A percentile compares a stretch with the other conserved stretches of the same genome.
Conservation (phyloP, 1,140 invertebrate species). For the Diabrotica undecimpunctata region DNA sequence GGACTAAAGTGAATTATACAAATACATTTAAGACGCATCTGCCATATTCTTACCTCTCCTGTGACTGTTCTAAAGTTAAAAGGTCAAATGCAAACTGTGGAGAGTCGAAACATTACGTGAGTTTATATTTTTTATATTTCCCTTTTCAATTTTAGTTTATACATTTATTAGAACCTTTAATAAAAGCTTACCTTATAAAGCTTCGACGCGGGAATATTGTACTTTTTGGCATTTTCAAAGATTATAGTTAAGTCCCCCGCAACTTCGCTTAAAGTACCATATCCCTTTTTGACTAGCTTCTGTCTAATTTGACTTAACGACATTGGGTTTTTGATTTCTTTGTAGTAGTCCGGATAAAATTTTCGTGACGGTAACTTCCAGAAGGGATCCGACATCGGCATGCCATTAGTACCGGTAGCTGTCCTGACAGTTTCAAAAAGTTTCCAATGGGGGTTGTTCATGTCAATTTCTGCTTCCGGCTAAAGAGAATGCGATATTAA, state of each 20-base stretch:
- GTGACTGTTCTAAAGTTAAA: no score
- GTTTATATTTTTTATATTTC: no score
- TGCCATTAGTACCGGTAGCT: slow-evolving; percentile 47
- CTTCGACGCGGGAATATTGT: slow-evolving; percentile 83
- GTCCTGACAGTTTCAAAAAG: slow-evolving; percentile 52
- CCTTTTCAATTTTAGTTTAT: no score
- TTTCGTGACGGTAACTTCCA: slow-evolving; percentile 86
- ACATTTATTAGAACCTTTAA: not conserved
- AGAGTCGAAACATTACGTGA: no score
- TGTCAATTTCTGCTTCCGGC: slow-evolving; percentile 14
- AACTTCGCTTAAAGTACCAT: slow-evolving; percentile 83
- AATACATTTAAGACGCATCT: no score
- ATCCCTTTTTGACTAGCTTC: slow-evolving; percentile 83
- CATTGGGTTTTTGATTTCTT: slow-evolving; percentile 93
- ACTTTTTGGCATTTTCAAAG: slow-evolving; percentile 96
- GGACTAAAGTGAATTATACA: no score
- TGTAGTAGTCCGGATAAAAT: slow-evolving; percentile 96
- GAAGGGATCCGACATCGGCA: slow-evolving; percentile 82
- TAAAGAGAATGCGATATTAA: not conserved
- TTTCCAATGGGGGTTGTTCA: slow-evolving; percentile 54
- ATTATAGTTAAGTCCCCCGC: slow-evolving; percentile 96
- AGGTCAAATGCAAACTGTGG: no score
- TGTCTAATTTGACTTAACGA: slow-evolving; percentile 90
- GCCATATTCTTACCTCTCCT: no score
- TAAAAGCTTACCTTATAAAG: slow-evolving; percentile 69